Base-by-base conservation (phyloP, 1,140 invertebrate species). In the Amphibalanus amphitrite region DNA sequence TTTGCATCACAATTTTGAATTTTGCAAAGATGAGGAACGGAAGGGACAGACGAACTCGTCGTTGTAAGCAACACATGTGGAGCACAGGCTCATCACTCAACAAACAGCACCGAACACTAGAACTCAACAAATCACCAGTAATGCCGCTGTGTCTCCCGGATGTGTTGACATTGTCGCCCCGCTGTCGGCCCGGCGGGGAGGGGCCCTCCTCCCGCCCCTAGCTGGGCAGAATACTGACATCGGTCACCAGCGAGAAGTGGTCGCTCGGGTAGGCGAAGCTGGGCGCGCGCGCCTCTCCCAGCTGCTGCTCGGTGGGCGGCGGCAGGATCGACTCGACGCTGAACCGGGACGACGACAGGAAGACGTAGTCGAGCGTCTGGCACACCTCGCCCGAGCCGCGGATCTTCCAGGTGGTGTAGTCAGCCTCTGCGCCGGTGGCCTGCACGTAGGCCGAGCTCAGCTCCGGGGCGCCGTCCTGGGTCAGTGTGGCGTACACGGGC, bases 321-420 rank as follows among this genome's bases (percentile, higher is more conserved):
- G 85, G 80, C 23, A 90, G 76, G 3, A 89, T 79, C 23, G 83
- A 82, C 29, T 85, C 82, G 0, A 89, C 83, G 47, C 82, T 80
- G 0, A 90, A 80, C 38, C 47, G 6, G 47, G 10, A 8, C 13
- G 13, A 23, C 47, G 47, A 59, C 47, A 59, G 88, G 81, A 90
- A 91, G 1, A 92, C 85, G 79, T 91, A 92, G 79, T 92, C 90
- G 69, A 91, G 87, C 1, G 89, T 90, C 74, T 89, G 87, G 71
- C 87, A 88, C 23, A 84, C 81, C 78, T 90, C 89, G 1, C 85
- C 87, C 74, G 88, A 85, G 71, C 85, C 86, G 10, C 89, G 80
- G 25, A 90, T 80, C 77, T 91, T 91, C 89, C 89, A 91, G 0
- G 89, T 90, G 0, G 89, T 91, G 76, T 88, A 91, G 0, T 82